Percentiles rank a stretch among this genome's conserved stretches.
Conservation (phyloP, 2,888 invertebrate species). For the Hirtodrosophila cameraria region DNA sequence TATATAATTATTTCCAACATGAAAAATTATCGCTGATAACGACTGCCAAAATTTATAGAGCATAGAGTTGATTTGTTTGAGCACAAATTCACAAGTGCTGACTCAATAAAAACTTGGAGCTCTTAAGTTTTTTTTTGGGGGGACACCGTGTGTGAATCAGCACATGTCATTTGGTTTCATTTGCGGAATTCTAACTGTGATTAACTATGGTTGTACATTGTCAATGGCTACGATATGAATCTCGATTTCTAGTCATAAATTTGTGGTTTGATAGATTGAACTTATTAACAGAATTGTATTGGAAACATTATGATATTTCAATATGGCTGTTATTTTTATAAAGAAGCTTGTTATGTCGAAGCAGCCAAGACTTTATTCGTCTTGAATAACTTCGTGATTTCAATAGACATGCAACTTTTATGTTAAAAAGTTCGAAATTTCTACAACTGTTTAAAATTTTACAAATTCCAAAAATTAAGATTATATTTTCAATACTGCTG, state of each 20-base stretch:
- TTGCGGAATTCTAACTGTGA: neutral
- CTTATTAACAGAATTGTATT: too few species aligned
- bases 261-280: neutral
- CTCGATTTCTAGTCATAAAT: neutral
- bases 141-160: slow-evolving; percentile 7
- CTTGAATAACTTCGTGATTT: too few species aligned
- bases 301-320: too few species aligned
- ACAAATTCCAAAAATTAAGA: too few species aligned
- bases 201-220: neutral
- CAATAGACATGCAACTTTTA: too few species aligned
- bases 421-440: too few species aligned
- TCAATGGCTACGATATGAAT: slow-evolving; percentile 1
- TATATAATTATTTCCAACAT: slow-evolving; percentile 14
- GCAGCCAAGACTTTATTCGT: too few species aligned
- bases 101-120: slow-evolving; percentile 21
- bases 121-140: slow-evolving; percentile 1
- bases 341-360: too few species aligned
- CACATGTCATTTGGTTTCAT: neutral
- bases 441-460: too few species aligned
- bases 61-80: neutral
- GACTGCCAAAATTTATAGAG: neutral
- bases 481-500: too few species aligned
- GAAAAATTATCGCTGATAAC: slow-evolving; percentile 26
- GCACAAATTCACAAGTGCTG: slow-evolving; percentile 8
- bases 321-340: too few species aligned